Conservation (phyloP, 2,113 vertebrate genomes). For the Dicerorhinus sumatrensis region DNA sequence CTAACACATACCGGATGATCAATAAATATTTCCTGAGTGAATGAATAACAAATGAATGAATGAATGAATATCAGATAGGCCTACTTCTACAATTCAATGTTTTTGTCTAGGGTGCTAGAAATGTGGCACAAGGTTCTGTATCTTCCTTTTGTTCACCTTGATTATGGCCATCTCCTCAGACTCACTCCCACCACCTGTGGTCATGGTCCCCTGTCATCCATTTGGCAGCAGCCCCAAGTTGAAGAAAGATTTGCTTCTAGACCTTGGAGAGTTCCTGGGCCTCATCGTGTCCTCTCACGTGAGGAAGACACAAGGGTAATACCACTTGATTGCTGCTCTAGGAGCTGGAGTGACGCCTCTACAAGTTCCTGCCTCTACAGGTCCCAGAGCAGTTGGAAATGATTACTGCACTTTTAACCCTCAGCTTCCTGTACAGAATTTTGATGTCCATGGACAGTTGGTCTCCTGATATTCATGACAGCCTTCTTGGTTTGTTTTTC, state of each 20-base stretch:
- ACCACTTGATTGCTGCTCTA: background rate
- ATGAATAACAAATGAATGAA: background rate
- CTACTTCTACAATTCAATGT: background rate
- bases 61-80: background rate
- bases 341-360: background rate
- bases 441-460: background rate
- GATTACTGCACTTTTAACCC: background rate
- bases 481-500: background rate
- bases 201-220: background rate
- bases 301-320: background rate
- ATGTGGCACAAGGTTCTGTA: background rate
- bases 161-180: background rate
- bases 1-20: background rate
- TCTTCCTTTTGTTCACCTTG: background rate
- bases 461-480: background rate
- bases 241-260: conserved; percentile 16
- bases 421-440: background rate
- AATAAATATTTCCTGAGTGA: background rate
- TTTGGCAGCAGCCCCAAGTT: background rate
- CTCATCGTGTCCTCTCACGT: background rate
- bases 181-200: background rate
- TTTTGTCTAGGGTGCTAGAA: conserved; percentile 2
- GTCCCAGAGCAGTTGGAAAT: background rate
- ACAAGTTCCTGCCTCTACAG: background rate
- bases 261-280: background rate